A percentile compares a stretch with the other conserved stretches of the same genome.
Conservation (phyloP, 92 coral and sea anemone species). For the Ricordea florida region DNA sequence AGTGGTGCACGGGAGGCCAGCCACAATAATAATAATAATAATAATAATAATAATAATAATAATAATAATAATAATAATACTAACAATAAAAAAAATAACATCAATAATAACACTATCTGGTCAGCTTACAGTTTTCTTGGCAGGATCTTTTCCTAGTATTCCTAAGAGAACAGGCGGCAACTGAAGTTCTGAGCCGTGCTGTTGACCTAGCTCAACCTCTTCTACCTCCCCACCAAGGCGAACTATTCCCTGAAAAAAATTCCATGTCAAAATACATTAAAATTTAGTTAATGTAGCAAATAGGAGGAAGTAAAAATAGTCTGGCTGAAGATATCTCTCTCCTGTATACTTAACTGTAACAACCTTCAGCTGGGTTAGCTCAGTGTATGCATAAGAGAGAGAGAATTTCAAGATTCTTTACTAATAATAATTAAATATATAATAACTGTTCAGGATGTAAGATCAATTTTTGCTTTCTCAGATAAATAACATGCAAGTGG, state of each 20-base stretch:
- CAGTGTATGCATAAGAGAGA: too few relatives aligned
- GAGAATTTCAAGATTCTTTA: too few relatives aligned
- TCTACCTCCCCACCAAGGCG: conserved; percentile 65
- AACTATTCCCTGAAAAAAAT: conserved; percentile 22
- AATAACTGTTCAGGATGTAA: too few relatives aligned
- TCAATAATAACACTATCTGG: background rate
- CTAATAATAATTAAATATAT: too few relatives aligned
- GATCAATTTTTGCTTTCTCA: too few relatives aligned
- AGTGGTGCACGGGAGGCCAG: conserved; percentile 93
- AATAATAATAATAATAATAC: background rate
- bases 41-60: background rate
- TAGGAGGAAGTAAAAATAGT: too few relatives aligned
- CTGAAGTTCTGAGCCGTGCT: conserved; percentile 51
- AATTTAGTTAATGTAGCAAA: too few relatives aligned
- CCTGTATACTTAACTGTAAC: too few relatives aligned
- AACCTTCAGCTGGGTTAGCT: too few relatives aligned
- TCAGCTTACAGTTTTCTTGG: conserved; percentile 85
- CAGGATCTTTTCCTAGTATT: conserved; percentile 80
- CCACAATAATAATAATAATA: conserved; percentile 22
- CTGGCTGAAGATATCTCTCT: too few relatives aligned
- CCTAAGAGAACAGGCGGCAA: conserved; percentile 91
- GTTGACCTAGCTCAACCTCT: conserved; percentile 73
- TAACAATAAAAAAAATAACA: background rate
- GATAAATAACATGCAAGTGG: too few relatives aligned
- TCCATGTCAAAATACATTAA: too few relatives aligned